These are phyloP conservation scores for Pseudococcus longispinus DNA, from an alignment of 2,888 invertebrate genomes.

Conservation along the genomic window DNA sequence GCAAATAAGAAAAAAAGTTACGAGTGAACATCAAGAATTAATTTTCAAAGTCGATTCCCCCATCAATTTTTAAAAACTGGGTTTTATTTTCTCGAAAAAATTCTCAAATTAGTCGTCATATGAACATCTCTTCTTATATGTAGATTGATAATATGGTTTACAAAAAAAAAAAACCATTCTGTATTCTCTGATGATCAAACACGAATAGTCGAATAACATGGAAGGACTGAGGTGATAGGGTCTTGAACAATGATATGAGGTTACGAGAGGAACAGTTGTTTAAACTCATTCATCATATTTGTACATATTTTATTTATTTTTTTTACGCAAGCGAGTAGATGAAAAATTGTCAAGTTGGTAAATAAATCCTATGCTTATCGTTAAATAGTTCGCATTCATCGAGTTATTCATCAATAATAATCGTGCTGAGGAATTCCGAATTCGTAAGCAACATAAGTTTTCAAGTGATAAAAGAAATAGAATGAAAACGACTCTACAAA, in stretches of 20 bases:
- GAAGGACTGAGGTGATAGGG: not conserved
- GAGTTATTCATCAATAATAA: not conserved
- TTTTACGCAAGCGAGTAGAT: not conserved
- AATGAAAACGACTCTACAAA: not conserved
- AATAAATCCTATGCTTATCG: not conserved
- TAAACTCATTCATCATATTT: not conserved
- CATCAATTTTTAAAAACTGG: no score
- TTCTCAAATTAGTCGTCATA: no score
- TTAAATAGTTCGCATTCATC: not conserved
- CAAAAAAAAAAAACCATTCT: no score
- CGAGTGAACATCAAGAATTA: no score
- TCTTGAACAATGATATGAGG: not conserved
- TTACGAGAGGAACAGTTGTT: not conserved
- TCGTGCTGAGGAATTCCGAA: not conserved
- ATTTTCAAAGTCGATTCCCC: no score
- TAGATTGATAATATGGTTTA: no score
- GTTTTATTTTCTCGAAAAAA: no score
- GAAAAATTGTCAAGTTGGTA: not conserved
- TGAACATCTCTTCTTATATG: no score
- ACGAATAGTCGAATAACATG: no score
- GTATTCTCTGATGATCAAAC: no score
- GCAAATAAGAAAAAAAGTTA: no score
- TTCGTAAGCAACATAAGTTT: not conserved
- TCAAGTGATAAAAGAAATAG: not conserved
- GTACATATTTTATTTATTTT: not conserved